Percentiles rank a stretch among this genome's conserved stretches.
Evolutionary conservation across 2,113 vertebrate species (phyloP).

Genomic region (Uria aalge): DNA sequence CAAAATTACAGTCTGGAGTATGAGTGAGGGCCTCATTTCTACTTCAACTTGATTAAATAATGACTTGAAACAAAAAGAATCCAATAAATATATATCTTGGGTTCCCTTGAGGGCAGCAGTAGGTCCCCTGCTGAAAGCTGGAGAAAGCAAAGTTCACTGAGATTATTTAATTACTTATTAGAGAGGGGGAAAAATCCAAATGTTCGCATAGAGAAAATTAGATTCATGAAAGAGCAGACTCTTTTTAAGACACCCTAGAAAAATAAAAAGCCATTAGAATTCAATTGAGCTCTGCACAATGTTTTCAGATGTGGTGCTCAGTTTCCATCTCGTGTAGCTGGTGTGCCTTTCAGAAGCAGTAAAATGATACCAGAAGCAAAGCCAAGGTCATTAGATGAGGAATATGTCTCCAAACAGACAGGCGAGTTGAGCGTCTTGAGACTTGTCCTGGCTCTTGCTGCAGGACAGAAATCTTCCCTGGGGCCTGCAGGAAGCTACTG

Average conservation of each 20-base stretch:
- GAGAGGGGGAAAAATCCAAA: background rate
- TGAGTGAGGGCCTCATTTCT: conserved; percentile 53
- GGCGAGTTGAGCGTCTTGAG: background rate
- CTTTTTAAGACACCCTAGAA: background rate
- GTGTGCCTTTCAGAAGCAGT: background rate
- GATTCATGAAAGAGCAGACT: background rate
- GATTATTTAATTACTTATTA: conserved; percentile 70
- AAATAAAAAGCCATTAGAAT: conserved; percentile 28
- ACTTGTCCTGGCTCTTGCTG: background rate
- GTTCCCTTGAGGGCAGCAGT: conserved; percentile 54
- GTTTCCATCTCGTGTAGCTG: background rate
- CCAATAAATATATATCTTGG: conserved; percentile 53
- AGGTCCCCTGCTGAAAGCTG: conserved; percentile 21
- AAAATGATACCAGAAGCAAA: background rate
- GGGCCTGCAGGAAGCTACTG: background rate
- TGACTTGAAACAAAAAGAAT: conserved; percentile 64
- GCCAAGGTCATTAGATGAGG: background rate
- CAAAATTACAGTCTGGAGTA: conserved; percentile 64
- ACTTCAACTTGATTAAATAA: conserved; percentile 72
- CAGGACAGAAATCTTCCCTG: background rate
- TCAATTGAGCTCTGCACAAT: background rate
- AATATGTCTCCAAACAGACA: background rate
- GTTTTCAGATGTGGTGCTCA: background rate
- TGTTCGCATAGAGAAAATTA: conserved; percentile 31
- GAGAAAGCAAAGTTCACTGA: conserved; percentile 24